Evolutionary conservation across 2,113 vertebrate species (phyloP).

Genomic region (Nymphicus hollandicus): DNA sequence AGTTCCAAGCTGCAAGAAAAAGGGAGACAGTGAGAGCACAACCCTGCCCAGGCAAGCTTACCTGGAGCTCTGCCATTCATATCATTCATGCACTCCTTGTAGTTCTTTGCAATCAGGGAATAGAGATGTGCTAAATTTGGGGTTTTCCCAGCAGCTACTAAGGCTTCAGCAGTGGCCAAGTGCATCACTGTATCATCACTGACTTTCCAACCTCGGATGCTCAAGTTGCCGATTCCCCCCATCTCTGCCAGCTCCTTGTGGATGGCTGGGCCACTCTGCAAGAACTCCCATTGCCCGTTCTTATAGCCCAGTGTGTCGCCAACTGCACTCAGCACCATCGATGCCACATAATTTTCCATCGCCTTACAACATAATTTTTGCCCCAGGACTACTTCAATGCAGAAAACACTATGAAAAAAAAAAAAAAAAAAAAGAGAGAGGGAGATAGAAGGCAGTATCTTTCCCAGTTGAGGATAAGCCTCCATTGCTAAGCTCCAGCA

Average conservation of each 20-base stretch:
- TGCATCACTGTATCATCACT: slow-evolving; percentile 87
- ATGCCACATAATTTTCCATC: slow-evolving; percentile 74
- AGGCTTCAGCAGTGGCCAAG: slow-evolving; percentile 81
- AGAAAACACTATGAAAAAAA: neutral
- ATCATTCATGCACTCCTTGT: slow-evolving; percentile 80
- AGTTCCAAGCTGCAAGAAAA: neutral
- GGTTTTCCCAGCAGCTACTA: slow-evolving; percentile 59
- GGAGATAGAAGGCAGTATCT: neutral
- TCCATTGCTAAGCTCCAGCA: neutral
- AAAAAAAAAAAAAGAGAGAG: neutral
- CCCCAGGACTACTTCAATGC: neutral
- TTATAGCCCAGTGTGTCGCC: slow-evolving; percentile 78
- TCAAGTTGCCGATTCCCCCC: slow-evolving; percentile 73
- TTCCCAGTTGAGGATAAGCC: neutral
- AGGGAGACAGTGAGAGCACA: rapidly evolving
- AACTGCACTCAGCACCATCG: slow-evolving; percentile 79
- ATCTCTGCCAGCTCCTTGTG: slow-evolving; percentile 70
- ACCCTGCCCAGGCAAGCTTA: slow-evolving; percentile 22
- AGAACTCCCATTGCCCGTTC: slow-evolving; percentile 77
- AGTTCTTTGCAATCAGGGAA: slow-evolving; percentile 74
- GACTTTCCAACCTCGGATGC: slow-evolving; percentile 68
- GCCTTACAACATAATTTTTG: neutral
- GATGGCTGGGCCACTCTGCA: slow-evolving; percentile 63
- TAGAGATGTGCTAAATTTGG: slow-evolving; percentile 52
- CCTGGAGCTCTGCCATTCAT: slow-evolving; percentile 81